phyloP scores from a whole-genome alignment of 1,140 invertebrate genomes.

The Megathymus violae region DNA sequence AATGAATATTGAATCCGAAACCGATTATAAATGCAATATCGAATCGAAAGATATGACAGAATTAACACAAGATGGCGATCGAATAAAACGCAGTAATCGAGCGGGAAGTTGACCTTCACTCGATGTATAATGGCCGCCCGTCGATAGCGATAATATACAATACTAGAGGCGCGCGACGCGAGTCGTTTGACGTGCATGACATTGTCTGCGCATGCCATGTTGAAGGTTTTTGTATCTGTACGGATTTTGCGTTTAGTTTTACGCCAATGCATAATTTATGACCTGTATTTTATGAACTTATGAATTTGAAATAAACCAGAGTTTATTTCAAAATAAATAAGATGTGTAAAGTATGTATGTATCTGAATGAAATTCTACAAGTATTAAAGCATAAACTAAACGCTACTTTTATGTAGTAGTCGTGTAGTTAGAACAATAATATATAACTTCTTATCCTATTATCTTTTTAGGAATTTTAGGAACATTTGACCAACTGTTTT shows the following conservation, averaged over 20 bases:
- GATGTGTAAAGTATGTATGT: no score
- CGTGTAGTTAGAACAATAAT: no score
- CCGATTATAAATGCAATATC: slow-evolving; percentile 66
- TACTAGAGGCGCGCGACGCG: slow-evolving; percentile 1
- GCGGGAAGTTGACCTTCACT: slow-evolving; percentile 55
- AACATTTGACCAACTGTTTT: no score
- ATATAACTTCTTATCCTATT: no score
- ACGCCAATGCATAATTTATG: background rate
- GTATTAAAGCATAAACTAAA: no score
- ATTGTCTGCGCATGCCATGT: slow-evolving; percentile 16
- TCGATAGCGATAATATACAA: slow-evolving; percentile 9
- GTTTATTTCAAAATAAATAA: no score
- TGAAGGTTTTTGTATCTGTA: slow-evolving; percentile 30
- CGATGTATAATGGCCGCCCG: slow-evolving; percentile 47
- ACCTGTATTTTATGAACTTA: no score
- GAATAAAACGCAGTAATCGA: slow-evolving; percentile 60
- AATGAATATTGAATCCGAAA: slow-evolving; percentile 57
- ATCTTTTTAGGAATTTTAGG: no score
- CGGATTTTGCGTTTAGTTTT: background rate
- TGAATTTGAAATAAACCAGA: no score
- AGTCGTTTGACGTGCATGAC: slow-evolving; percentile 27
- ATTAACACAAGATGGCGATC: slow-evolving; percentile 72
- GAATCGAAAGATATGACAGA: slow-evolving; percentile 61
- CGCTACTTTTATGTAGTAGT: no score
- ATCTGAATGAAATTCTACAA: no score